Evolutionary conservation across 2,797 vertebrate genomes (phyloP), one percentile per base, ranked within the genome.

Genomic region (Pseudochirops corinnae): DNA sequence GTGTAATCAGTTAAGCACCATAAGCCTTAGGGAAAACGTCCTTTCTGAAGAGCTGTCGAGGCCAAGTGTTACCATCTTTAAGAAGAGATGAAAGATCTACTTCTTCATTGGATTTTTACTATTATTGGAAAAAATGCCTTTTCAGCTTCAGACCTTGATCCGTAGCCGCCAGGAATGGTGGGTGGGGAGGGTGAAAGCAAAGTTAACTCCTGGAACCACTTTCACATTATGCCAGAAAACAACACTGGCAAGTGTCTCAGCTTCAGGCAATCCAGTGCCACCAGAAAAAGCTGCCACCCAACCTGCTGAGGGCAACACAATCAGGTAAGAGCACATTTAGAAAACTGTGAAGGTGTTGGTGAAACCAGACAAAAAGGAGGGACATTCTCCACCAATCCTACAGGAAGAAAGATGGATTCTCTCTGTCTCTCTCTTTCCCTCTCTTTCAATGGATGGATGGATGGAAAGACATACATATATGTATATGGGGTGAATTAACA

Each of bases 1-100:
- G 91, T 33, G 52, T 46, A 21, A 56, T 96, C 92, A 55, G 4
- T 24, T 62, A 90, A 92, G 28, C 87, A 90, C 24, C 21, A 87
- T 16, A 95, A 5, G 92, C 92, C n/a, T 50, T 14, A 94, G 16
- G 74, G 52, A 90, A 96, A 91, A 92, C 26, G 74, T 39, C 24
- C 39, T 87, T 50, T 50, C 74, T 87, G 21, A 87, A 87, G 74
- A 87, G 39, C 39, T 46, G 39, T 29, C 29, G 74, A 96, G n/a
- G 31, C 52, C 14, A 24, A 87, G 6, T 57, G 21, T 33, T 55
- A 57, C 21, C 39, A 90, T 57, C 55, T 94, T 94, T 92, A 57
- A 74, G 39, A 91, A 18, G 95, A 91, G 21, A 28, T 87, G 87
- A 82, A 93, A 56, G 24, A 29, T 93, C 33, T 3, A 16, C 7